phyloP scores from a whole-genome alignment of 1,140 invertebrate species.

The Acyrthosiphon pisum region DNA sequence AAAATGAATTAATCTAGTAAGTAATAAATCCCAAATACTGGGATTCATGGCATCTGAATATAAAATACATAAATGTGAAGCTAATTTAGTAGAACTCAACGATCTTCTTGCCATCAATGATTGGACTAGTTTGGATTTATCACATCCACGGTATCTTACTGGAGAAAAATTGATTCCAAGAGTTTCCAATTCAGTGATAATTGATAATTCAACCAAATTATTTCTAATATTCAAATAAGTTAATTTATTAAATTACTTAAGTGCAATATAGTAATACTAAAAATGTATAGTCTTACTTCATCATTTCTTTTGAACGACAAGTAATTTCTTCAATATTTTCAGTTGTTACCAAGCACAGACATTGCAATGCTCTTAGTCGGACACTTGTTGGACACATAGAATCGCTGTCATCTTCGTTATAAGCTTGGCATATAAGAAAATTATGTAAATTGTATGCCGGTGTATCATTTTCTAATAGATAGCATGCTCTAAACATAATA shows the following conservation, averaged over 20 bases:
- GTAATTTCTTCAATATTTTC: conserved; percentile 61
- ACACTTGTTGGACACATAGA: conserved; percentile 60
- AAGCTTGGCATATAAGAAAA: conserved; percentile 60
- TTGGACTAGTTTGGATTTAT: conserved; percentile 52
- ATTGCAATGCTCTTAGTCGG: conserved; percentile 63
- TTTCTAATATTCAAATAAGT: conserved; percentile 61
- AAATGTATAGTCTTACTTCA: conserved; percentile 54
- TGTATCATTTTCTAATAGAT: conserved; percentile 62
- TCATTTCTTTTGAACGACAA: conserved; percentile 59
- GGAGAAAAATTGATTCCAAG: conserved; percentile 62
- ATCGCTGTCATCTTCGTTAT: conserved; percentile 60
- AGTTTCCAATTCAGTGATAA: conserved; percentile 64
- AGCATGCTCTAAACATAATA: conserved; percentile 61
- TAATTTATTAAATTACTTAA: conserved; percentile 5
- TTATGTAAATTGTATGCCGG: conserved; percentile 51
- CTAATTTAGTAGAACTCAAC: conserved; percentile 29
- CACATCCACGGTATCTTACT: conserved; percentile 48
- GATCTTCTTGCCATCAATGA: conserved; percentile 32
- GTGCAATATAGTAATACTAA: neutral
- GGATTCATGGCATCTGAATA: conserved; percentile 27
- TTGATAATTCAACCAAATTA: conserved; percentile 63
- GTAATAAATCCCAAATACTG: conserved; percentile 51
- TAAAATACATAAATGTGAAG: conserved; percentile 51
- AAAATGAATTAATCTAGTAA: conserved; percentile 45
- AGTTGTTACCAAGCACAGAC: conserved; percentile 62